Conservation (phyloP, 2,888 invertebrate genomes). For the Macropis europaea region DNA sequence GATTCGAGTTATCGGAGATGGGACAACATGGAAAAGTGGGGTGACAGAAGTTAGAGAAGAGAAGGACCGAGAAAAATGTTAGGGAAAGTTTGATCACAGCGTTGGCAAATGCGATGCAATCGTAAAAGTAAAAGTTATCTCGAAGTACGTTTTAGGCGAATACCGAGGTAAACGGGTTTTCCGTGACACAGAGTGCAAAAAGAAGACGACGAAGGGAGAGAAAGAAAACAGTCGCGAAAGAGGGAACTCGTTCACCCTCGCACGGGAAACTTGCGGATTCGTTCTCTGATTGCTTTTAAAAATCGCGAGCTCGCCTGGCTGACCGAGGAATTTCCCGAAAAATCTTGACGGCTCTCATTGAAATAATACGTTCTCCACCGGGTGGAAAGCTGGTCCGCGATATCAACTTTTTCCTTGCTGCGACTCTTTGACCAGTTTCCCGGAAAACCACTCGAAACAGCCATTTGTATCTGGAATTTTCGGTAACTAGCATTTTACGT, state of each 20-base stretch:
- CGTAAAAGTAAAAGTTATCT: slow-evolving; percentile 60
- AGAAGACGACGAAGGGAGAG: neutral
- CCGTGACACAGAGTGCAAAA: neutral
- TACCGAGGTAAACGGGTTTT: slow-evolving; percentile 50
- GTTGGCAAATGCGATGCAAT: slow-evolving; percentile 34
- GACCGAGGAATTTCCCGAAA: slow-evolving; percentile 42
- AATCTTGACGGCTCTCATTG: slow-evolving; percentile 46
- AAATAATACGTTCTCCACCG: slow-evolving; percentile 22
- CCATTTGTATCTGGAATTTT: neutral
- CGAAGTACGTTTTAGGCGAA: slow-evolving; percentile 43
- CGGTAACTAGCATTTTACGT: neutral
- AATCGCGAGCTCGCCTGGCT: slow-evolving; percentile 31
- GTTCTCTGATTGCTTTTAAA: slow-evolving; percentile 50
- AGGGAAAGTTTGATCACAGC: slow-evolving; percentile 29
- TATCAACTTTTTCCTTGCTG: neutral
- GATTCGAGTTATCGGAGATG: neutral
- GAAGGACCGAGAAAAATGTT: slow-evolving; percentile 5
- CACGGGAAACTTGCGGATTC: slow-evolving; percentile 30
- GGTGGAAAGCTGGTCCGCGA: neutral
- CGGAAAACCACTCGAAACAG: neutral
- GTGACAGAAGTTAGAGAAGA: neutral
- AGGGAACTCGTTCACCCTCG: slow-evolving; percentile 50
- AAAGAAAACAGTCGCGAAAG: slow-evolving; percentile 33
- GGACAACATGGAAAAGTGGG: neutral
- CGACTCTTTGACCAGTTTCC: neutral